phyloP scores from a whole-genome alignment of 2,888 invertebrate species.

The Gibbula magus region DNA sequence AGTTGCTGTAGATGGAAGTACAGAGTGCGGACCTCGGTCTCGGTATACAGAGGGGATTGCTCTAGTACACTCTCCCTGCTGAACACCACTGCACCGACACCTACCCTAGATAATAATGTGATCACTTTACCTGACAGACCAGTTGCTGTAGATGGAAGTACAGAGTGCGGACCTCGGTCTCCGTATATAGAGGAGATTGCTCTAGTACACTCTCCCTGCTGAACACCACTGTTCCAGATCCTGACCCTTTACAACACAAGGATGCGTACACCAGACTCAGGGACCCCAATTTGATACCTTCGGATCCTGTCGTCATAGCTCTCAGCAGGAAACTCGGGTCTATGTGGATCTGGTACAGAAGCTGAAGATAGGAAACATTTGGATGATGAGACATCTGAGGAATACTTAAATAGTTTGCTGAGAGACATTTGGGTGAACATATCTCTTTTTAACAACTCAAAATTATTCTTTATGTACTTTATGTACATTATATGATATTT shows the following conservation, averaged over 20 bases:
- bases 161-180: not conserved
- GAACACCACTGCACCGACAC: constrained; percentile 2
- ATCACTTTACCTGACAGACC: not conserved
- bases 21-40: not conserved
- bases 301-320: not conserved
- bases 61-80: not conserved
- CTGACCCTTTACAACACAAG: not conserved
- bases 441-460: too few species aligned
- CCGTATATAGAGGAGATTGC: not conserved
- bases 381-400: too few species aligned
- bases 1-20: constrained; percentile 20
- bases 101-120: not conserved
- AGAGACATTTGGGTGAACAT: too few species aligned
- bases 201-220: not conserved
- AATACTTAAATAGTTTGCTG: too few species aligned
- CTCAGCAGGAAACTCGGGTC: not conserved
- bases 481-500: too few species aligned
- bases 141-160: constrained; percentile 20
- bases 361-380: not conserved
- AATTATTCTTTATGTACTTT: too few species aligned
- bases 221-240: not conserved
- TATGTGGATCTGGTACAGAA: not conserved
- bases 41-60: not conserved
- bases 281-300: not conserved
- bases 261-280: constrained; percentile 6